Evolutionary conservation across 2,797 vertebrate species (phyloP), one percentile per base, ranked within the genome.

Genomic region (Rhinatrema bivittatum): DNA sequence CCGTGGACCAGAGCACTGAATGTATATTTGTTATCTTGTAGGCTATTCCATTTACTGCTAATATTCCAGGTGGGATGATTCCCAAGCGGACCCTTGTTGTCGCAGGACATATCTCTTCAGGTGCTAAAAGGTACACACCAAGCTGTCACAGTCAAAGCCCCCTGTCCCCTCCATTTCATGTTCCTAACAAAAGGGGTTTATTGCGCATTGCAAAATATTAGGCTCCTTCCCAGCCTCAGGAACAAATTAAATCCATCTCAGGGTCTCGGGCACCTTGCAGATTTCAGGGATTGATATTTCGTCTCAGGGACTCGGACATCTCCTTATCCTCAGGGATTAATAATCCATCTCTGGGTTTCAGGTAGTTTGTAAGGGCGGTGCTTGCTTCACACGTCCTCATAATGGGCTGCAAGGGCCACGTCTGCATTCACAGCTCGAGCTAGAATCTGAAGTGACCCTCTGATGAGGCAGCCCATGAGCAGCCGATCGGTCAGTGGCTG

Each of bases 61-160:
- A 36, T 49, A 81, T 81, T 60, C 76, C 72, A 6, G 87, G 87
- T n/a, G 88, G 86, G 3, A 81, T 91, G 48, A 66, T 33, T 10
- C 39, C 73, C 4, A 84, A 85, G 47, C 87, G 65, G 32, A 90
- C 88, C 20, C 27, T 92, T 46, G 61, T 87, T 42, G 50, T 92
- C 48, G 77, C 78, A 60, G 90, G 87, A 16, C 70, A 70, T 38
- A 9, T 90, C 9, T 82, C 72, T 4, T 53, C 40, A 2, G 60
- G 61, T 8, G 80, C 71, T 16, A 55, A 50, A 26, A 72, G 56
- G 83, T 81, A 38, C 5, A 20, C 27, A 9, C n/a, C n/a, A n/a
- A n/a, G n/a, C n/a, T n/a, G n/a, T n/a, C n/a, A n/a, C n/a, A n/a
- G n/a, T n/a, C n/a, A n/a, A n/a, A n/a, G n/a, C n/a, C n/a, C n/a